A percentile compares a stretch with the other conserved stretches of the same genome.
Evolutionary conservation across 1,140 invertebrate genomes (phyloP).

Genomic region (Danaus plexippus): DNA sequence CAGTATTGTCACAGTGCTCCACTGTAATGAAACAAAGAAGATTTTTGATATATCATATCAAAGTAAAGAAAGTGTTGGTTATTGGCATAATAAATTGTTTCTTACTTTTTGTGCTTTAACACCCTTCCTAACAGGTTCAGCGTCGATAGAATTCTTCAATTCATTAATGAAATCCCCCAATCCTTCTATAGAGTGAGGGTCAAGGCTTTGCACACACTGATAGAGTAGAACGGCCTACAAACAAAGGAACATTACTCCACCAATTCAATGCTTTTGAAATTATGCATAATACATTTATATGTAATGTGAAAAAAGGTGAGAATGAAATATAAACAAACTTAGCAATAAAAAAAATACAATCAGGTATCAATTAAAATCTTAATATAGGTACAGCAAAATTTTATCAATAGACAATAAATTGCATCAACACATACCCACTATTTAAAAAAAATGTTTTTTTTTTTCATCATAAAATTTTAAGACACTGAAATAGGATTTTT

Average conservation of each 20-base stretch:
- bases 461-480: no score
- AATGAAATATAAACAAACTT: background rate
- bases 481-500: no score
- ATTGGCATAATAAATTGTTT: background rate
- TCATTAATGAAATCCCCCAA: conserved; percentile 84
- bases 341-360: conserved; percentile 1
- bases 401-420: no score
- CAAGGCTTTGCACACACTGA: conserved; percentile 81
- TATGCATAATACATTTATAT: no score
- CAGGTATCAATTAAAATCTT: no score
- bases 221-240: conserved; percentile 83
- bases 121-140: conserved; percentile 82
- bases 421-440: no score
- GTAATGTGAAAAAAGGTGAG: no score
- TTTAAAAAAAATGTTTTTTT: no score
- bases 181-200: conserved; percentile 81
- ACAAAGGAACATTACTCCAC: conserved; percentile 1
- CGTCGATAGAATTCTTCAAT: conserved; percentile 82
- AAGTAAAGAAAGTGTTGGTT: conserved; percentile 6
- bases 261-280: no score
- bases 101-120: conserved; percentile 88
- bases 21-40: conserved; percentile 74
- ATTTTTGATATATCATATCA: conserved; percentile 4
- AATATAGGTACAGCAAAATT: no score
- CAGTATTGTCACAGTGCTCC: conserved; percentile 90